Conservation (phyloP, 2,113 vertebrate genomes). For the Tachuris rubrigastra region DNA sequence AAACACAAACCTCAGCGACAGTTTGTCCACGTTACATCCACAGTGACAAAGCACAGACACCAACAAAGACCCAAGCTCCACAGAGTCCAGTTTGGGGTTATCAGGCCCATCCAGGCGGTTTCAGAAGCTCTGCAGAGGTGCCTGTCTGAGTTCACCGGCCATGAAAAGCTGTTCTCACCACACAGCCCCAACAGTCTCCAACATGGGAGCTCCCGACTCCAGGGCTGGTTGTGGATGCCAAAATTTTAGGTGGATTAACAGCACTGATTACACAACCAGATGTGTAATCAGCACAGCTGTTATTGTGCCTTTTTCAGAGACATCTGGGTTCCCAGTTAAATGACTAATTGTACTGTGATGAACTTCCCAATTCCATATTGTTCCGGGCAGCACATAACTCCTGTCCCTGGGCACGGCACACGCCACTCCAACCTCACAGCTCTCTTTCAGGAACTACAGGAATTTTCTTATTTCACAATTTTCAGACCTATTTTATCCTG, state of each 20-base stretch:
- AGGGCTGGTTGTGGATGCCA: not conserved
- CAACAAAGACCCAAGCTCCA: accelerated
- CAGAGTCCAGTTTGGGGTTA: accelerated
- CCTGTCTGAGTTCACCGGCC: not conserved
- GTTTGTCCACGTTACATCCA: not conserved
- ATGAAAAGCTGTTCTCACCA: not conserved
- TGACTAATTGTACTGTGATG: not conserved
- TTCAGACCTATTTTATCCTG: not conserved
- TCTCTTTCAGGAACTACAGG: accelerated
- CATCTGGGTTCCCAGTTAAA: constrained; percentile 8
- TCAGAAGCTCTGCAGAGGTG: not conserved
- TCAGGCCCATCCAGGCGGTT: not conserved
- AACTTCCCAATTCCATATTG: not conserved
- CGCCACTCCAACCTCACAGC: not conserved
- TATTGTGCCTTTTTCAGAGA: not conserved
- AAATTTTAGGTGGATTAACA: not conserved
- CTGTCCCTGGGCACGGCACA: not conserved
- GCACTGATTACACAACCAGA: not conserved
- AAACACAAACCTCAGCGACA: not conserved
- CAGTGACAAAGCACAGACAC: not conserved
- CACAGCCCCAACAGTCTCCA: accelerated
- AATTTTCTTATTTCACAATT: not conserved
- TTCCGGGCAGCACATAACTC: not conserved
- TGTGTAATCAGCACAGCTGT: constrained; percentile 3
- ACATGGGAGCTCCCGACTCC: not conserved